Percentiles rank a stretch among this genome's conserved stretches.
phyloP scores from a whole-genome alignment of 2,888 invertebrate genomes.

The Nomada flava region DNA sequence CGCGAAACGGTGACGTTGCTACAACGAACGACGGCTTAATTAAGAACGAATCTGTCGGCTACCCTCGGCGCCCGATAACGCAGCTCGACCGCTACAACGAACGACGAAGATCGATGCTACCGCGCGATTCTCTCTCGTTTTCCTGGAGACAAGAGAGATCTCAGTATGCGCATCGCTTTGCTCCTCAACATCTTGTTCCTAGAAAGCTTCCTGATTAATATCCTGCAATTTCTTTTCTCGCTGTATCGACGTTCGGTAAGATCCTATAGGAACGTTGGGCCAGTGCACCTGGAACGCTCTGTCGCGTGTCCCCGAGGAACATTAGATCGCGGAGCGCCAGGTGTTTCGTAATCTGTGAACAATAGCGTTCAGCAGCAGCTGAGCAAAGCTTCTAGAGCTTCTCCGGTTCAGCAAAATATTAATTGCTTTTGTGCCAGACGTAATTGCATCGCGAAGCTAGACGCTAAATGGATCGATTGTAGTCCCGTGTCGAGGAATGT shows the following conservation, averaged over 20 bases:
- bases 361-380: no score
- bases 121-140: constrained; percentile 17
- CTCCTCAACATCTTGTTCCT: no score
- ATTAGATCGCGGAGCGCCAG: no score
- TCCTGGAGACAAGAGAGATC: background rate
- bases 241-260: background rate
- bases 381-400: no score
- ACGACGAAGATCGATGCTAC: constrained; percentile 60
- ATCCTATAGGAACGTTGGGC: no score
- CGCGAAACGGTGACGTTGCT: constrained; percentile 32
- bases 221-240: background rate
- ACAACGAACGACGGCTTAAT: constrained; percentile 68
- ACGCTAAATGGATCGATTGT: constrained; percentile 15
- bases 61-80: constrained; percentile 38
- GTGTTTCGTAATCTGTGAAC: no score
- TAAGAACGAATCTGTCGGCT: constrained; percentile 64
- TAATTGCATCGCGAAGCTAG: constrained; percentile 36
- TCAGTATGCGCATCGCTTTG: no score
- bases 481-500: constrained; percentile 25
- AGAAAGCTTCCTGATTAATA: no score
- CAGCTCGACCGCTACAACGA: background rate
- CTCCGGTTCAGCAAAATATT: background rate
- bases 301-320: no score
- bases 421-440: constrained; percentile 23
- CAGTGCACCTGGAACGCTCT: no score